Evolutionary conservation across 2,797 vertebrate genomes (phyloP).

Genomic region (Orestias chungarensis): DNA sequence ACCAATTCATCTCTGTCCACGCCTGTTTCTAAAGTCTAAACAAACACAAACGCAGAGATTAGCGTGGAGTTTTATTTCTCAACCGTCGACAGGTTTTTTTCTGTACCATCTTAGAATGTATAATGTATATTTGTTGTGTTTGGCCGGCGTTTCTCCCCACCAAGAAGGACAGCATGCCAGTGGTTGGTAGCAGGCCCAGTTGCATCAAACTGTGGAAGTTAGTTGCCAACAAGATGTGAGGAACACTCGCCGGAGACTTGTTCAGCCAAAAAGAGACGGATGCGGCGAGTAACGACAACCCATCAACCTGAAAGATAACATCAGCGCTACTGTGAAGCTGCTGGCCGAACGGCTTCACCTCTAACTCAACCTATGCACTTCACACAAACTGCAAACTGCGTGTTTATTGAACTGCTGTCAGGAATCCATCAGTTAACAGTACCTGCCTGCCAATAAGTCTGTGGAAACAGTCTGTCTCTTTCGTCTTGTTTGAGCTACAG

Average conservation of each 20-base stretch:
- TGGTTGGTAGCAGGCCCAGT: slow-evolving; percentile 86
- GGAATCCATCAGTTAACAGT: slow-evolving; percentile 18
- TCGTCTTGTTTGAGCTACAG: background rate
- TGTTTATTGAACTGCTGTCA: slow-evolving; percentile 18
- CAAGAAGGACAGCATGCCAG: slow-evolving; percentile 85
- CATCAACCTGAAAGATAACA: slow-evolving; percentile 84
- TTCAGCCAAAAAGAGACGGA: slow-evolving; percentile 88
- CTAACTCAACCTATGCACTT: slow-evolving; percentile 30
- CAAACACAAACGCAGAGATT: slow-evolving; percentile 35
- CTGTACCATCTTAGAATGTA: background rate
- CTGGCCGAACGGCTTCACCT: background rate
- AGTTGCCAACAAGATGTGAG: slow-evolving; percentile 90
- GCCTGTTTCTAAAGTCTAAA: slow-evolving; percentile 93
- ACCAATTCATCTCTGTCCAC: slow-evolving; percentile 91
- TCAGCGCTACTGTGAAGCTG: slow-evolving; percentile 3
- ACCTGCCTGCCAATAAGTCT: background rate
- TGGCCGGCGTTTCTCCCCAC: slow-evolving; percentile 59
- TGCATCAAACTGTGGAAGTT: slow-evolving; percentile 95
- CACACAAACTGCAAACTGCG: slow-evolving; percentile 12
- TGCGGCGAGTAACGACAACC: slow-evolving; percentile 90
- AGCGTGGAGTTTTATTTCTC: slow-evolving; percentile 17
- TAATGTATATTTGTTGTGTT: slow-evolving; percentile 1
- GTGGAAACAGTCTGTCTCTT: background rate
- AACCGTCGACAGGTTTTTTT: slow-evolving; percentile 18
- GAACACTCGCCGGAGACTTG: slow-evolving; percentile 79